Evolutionary conservation across 2,113 vertebrate genomes (phyloP).

Genomic region (Equus quagga): DNA sequence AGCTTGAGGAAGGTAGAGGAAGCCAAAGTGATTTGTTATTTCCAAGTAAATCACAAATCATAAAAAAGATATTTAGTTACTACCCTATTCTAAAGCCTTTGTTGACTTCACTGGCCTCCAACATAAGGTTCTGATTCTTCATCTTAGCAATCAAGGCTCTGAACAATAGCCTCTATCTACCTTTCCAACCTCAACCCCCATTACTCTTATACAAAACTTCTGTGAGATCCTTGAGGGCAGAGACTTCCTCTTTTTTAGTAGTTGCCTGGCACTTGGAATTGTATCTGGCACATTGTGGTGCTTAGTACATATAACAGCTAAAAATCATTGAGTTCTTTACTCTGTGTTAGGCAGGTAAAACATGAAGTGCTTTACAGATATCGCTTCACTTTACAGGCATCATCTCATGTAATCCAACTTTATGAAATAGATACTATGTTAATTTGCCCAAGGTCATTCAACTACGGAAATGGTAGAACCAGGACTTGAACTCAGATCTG

Average conservation of each 20-base stretch:
- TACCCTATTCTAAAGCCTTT: conserved; percentile 13
- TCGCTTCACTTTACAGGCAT: conserved; percentile 7
- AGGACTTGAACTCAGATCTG: background rate
- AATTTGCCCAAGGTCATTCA: conserved; percentile 34
- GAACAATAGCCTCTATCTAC: background rate
- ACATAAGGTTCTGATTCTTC: conserved; percentile 27
- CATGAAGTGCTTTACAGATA: background rate
- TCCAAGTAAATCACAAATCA: conserved; percentile 31
- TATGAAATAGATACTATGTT: conserved; percentile 32
- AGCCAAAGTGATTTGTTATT: conserved; percentile 28
- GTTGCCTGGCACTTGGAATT: conserved; percentile 33
- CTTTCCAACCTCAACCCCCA: background rate
- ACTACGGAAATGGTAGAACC: background rate
- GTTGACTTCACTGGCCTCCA: background rate
- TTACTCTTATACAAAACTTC: conserved; percentile 23
- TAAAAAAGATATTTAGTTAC: conserved; percentile 49
- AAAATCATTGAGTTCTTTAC: background rate
- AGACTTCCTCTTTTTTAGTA: conserved; percentile 38
- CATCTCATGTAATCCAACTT: conserved; percentile 12
- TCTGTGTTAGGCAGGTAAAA: conserved; percentile 5
- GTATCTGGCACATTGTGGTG: background rate
- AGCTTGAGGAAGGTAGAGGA: background rate
- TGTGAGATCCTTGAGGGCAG: background rate
- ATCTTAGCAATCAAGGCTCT: conserved; percentile 33
- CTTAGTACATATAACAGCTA: conserved; percentile 11